Conservation (phyloP, 1,140 invertebrate species). For the Drosophila pallidifrons region DNA sequence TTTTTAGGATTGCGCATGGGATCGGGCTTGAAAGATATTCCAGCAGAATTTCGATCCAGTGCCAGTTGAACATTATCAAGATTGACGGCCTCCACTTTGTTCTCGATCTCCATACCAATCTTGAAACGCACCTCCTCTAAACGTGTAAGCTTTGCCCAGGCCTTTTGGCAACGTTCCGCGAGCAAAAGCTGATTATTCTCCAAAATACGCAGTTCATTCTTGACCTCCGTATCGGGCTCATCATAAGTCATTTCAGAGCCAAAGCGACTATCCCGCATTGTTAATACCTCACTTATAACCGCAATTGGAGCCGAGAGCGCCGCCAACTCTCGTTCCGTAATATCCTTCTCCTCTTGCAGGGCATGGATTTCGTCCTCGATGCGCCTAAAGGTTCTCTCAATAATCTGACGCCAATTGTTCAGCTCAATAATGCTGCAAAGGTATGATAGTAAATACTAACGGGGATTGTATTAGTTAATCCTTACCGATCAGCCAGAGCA, state of each 20-base stretch:
- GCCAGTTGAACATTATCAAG: conserved; percentile 92
- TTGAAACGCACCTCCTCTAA: conserved; percentile 93
- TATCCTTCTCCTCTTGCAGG: conserved; percentile 91
- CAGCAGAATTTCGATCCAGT: conserved; percentile 90
- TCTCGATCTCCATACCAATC: conserved; percentile 91
- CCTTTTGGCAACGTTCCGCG: conserved; percentile 90
- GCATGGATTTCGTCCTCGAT: conserved; percentile 90
- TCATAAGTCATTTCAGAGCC: conserved; percentile 93
- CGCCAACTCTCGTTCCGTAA: conserved; percentile 92
- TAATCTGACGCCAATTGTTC: conserved; percentile 90
- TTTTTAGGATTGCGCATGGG: conserved; percentile 90
- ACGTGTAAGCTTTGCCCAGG: conserved; percentile 94
- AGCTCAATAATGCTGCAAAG: conserved; percentile 88
- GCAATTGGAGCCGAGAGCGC: conserved; percentile 90
- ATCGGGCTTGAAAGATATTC: conserved; percentile 93
- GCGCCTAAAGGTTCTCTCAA: conserved; percentile 89
- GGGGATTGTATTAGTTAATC: no score
- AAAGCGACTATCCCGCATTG: conserved; percentile 91
- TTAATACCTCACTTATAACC: conserved; percentile 92
- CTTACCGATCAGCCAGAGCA: conserved; percentile 87
- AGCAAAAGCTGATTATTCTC: conserved; percentile 91
- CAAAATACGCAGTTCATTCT: conserved; percentile 91
- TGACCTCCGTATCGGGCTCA: conserved; percentile 92
- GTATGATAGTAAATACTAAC: neutral
- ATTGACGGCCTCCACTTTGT: conserved; percentile 92